Conservation (phyloP, 1,140 invertebrate genomes). For the Schlechtendalia chinensis region DNA sequence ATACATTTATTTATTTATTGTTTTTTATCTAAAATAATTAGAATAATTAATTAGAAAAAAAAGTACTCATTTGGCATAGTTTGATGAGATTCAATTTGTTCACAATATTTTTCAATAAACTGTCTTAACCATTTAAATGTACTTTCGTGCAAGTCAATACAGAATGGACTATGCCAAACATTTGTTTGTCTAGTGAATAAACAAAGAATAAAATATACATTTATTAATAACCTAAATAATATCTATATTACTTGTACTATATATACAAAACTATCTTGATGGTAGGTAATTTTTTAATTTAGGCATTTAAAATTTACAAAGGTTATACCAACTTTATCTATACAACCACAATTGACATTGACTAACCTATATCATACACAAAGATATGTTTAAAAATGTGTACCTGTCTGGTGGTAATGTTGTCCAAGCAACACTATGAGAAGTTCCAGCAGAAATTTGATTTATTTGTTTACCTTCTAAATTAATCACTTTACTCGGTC, state of each 20-base stretch:
- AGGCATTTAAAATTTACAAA: too few species aligned
- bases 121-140: conserved; percentile 62
- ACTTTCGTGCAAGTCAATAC: conserved; percentile 65
- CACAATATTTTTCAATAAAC: conserved; percentile 64
- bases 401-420: conserved; percentile 61
- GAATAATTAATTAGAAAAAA: neutral
- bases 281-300: too few species aligned
- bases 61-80: conserved; percentile 35
- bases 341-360: too few species aligned
- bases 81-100: conserved; percentile 57
- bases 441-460: conserved; percentile 69
- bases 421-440: conserved; percentile 71
- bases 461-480: conserved; percentile 63
- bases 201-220: neutral
- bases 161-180: conserved; percentile 62
- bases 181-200: conserved; percentile 30
- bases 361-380: too few species aligned
- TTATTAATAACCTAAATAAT: too few species aligned
- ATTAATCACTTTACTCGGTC: conserved; percentile 64
- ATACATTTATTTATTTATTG: neutral
- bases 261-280: too few species aligned
- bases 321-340: too few species aligned
- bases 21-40: neutral
- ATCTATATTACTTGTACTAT: too few species aligned
- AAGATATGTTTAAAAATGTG: neutral